Conservation (phyloP, 2,797 vertebrate genomes). For the Aphelocoma californica region DNA sequence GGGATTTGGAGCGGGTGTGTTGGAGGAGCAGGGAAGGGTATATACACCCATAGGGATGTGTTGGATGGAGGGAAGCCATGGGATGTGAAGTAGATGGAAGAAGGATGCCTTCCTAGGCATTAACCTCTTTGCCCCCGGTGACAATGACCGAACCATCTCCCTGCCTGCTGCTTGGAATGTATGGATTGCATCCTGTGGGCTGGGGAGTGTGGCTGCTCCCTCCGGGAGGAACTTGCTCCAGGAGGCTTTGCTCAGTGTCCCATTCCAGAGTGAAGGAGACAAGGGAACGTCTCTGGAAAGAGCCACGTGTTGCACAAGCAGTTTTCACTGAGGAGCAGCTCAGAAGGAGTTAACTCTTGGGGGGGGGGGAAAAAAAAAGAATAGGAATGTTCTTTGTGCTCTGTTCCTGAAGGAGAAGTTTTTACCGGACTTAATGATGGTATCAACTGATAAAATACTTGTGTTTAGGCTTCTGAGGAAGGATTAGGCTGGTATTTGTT, state of each 20-base stretch:
- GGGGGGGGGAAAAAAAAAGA: fast-evolving
- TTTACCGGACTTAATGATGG: not conserved
- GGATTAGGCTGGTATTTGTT: not conserved
- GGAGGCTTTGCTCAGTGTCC: not conserved
- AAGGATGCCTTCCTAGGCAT: fast-evolving
- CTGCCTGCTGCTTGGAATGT: fast-evolving
- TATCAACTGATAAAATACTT: no score
- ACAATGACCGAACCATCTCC: fast-evolving
- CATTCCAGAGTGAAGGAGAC: not conserved
- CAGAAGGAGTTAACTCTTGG: not conserved
- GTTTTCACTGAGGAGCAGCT: not conserved
- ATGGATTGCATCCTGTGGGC: fast-evolving
- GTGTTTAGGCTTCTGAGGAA: not conserved
- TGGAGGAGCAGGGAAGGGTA: not conserved
- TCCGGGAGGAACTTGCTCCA: not conserved
- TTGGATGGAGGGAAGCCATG: fast-evolving
- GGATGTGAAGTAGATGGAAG: no score
- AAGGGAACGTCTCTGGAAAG: fast-evolving
- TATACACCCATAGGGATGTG: fast-evolving
- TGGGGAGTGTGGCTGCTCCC: not conserved
- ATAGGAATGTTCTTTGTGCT: not conserved
- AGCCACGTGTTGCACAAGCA: fast-evolving
- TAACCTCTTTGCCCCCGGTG: fast-evolving
- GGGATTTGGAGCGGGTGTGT: fast-evolving
- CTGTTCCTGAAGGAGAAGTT: not conserved